A percentile compares a stretch with the other conserved stretches of the same genome.
Evolutionary conservation across 2,797 vertebrate species (phyloP).

Genomic region (Cuculus canorus): DNA sequence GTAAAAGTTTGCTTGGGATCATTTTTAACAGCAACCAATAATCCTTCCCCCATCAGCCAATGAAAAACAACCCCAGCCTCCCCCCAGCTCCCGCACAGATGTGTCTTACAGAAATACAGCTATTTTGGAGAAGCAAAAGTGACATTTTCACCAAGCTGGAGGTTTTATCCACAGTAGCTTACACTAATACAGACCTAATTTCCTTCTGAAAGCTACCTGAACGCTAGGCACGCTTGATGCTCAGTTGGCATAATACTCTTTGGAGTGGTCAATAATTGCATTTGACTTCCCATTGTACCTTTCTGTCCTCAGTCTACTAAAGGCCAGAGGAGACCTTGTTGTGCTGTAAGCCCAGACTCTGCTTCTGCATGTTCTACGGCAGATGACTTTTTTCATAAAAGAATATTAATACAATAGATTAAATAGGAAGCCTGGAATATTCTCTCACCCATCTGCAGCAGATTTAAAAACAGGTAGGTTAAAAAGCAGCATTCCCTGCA

Average conservation of each 20-base stretch:
- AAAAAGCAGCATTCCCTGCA: constrained; percentile 11
- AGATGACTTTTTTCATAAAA: neutral
- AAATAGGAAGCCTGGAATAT: neutral
- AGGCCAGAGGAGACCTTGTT: neutral
- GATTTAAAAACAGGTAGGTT: constrained; percentile 44
- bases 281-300: neutral
- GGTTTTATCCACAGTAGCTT: constrained; percentile 20
- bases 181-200: neutral
- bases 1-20: constrained; percentile 66
- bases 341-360: neutral
- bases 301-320: neutral
- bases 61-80: neutral
- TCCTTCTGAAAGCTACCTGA: constrained; percentile 33
- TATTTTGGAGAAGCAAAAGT: constrained; percentile 2
- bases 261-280: neutral
- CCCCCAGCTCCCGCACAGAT: neutral
- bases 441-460: neutral
- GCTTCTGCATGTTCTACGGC: neutral
- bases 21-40: constrained; percentile 61
- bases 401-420: neutral
- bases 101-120: constrained; percentile 7
- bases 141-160: neutral
- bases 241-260: neutral
- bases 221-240: neutral
- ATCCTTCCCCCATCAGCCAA: constrained; percentile 40